These are phyloP conservation scores for Kuschelorhynchus macadamiae DNA, from an alignment of 2,888 invertebrate genomes.

Conservation along the genomic window DNA sequence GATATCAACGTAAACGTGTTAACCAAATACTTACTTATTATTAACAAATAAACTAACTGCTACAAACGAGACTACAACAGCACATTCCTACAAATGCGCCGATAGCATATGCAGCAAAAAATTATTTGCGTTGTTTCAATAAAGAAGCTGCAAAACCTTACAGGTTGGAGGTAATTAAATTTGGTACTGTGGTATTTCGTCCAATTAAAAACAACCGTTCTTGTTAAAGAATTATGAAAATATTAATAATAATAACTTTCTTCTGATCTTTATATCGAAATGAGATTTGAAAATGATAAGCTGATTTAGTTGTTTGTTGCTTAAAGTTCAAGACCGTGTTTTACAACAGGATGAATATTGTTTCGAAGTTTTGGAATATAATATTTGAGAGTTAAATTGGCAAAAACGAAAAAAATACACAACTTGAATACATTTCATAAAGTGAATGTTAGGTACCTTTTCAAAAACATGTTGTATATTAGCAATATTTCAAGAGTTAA, in stretches of 20 bases:
- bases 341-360: constrained; percentile 7
- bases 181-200: constrained; percentile 54
- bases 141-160: constrained; percentile 52
- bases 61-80: neutral
- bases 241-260: constrained; percentile 55
- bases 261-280: constrained; percentile 48
- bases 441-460: too few species aligned
- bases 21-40: too few species aligned
- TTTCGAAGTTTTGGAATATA: neutral
- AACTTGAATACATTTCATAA: too few species aligned
- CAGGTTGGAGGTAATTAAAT: constrained; percentile 56
- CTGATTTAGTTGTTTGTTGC: constrained; percentile 19
- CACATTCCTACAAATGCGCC: neutral
- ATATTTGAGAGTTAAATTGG: neutral
- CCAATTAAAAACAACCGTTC: constrained; percentile 56
- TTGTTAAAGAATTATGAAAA: constrained; percentile 57
- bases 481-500: too few species aligned
- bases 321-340: constrained; percentile 7
- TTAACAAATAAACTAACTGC: too few species aligned
- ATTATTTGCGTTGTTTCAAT: constrained; percentile 27
- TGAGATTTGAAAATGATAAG: constrained; percentile 36
- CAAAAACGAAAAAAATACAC: too few species aligned
- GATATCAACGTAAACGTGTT: too few species aligned
- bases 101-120: constrained; percentile 7
- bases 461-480: too few species aligned